Evolutionary conservation across 2,113 vertebrate genomes (phyloP).

Genomic region (Oreochromis spilurus): DNA sequence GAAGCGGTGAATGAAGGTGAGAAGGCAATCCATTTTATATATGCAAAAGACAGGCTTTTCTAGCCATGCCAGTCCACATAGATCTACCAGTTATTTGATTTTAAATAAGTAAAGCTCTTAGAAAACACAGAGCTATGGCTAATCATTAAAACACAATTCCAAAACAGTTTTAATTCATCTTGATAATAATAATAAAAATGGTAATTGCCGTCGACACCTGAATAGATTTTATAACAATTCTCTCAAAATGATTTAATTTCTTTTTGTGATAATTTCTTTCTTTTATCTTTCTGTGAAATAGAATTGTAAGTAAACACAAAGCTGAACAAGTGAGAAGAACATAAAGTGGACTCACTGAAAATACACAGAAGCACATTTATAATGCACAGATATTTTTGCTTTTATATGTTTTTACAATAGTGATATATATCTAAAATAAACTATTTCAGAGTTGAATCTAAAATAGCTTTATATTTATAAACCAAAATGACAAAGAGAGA

Average conservation of each 20-base stretch:
- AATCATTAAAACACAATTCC: background rate
- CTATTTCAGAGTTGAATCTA: rapidly evolving
- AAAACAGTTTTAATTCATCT: background rate
- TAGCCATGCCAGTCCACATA: background rate
- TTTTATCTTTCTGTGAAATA: background rate
- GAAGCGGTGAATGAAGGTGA: background rate
- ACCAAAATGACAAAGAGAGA: background rate
- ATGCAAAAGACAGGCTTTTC: background rate
- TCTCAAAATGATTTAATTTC: background rate
- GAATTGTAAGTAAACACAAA: background rate
- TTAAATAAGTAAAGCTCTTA: background rate
- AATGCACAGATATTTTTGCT: background rate
- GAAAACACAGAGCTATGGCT: background rate
- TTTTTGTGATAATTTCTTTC: too few species aligned
- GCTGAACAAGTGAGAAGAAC: background rate
- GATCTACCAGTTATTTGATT: background rate
- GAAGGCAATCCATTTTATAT: background rate
- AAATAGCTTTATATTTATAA: background rate
- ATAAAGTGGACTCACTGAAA: background rate
- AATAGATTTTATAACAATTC: background rate
- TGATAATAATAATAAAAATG: background rate
- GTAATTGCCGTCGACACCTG: background rate
- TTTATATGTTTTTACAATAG: background rate
- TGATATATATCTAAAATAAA: background rate
- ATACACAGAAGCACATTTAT: background rate